Percentiles rank a stretch among this genome's conserved stretches.
Evolutionary conservation across 2,113 vertebrate species (phyloP).

Genomic region (Bufo bufo): DNA sequence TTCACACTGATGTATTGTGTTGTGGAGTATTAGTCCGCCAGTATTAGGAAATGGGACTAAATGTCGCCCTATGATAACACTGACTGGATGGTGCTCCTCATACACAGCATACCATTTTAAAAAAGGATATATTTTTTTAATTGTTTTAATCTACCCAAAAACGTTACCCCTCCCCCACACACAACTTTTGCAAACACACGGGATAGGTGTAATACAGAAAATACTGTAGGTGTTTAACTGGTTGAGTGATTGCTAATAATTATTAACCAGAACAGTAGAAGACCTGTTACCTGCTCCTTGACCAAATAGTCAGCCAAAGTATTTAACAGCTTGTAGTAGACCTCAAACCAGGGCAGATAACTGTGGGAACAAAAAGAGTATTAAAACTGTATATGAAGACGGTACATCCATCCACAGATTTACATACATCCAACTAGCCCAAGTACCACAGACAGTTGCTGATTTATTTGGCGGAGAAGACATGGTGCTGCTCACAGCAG

Average conservation of each 20-base stretch:
- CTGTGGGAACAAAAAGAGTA: constrained; percentile 70
- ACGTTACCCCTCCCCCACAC: no score
- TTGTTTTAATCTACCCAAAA: no score
- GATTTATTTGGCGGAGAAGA: constrained; percentile 52
- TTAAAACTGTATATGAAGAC: neutral
- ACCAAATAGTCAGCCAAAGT: constrained; percentile 93
- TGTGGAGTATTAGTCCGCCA: no score
- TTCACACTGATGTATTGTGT: no score
- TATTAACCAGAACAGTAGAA: neutral
- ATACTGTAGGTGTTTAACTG: neutral
- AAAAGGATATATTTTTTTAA: no score
- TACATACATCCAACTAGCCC: neutral
- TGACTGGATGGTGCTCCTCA: no score
- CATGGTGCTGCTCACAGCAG: constrained; percentile 14
- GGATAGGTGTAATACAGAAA: neutral
- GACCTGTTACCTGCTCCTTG: constrained; percentile 86
- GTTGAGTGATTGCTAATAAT: no score
- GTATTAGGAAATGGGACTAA: no score
- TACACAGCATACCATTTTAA: no score
- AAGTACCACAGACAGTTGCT: neutral
- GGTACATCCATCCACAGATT: neutral
- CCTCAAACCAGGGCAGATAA: constrained; percentile 97
- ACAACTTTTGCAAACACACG: no score
- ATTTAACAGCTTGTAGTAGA: constrained; percentile 97
- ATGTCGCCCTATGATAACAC: no score